Evolutionary conservation across 2,113 vertebrate genomes (phyloP), one percentile per base, ranked within the genome.

Genomic region (Globicephala melas): DNA sequence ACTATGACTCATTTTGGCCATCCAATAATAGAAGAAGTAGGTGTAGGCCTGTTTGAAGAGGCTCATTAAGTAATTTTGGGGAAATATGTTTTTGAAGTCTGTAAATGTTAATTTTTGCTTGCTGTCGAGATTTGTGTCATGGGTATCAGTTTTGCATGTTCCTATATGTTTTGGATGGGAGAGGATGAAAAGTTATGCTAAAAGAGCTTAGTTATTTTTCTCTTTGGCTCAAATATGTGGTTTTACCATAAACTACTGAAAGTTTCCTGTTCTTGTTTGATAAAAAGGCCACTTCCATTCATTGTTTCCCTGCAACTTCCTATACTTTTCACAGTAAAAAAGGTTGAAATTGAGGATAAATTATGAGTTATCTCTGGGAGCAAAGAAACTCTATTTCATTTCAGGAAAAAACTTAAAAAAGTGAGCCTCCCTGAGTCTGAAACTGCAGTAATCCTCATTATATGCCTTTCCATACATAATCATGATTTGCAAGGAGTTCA

Each of bases 291-390:
- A 98, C 98, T 99, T 99, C 98, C 98, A 99, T 98, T 98, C 97
- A 99, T 98, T 98, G 98, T 99, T 98, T 98, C 84, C 91, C 89
- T 96, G 96, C 65, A 97, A 98, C 97, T 99, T 98, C 98, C 98
- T 98, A 98, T 97, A 96, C 93, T 97, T 98, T 98, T 97, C 98
- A 8, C 67, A 67, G 94, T 97, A 96, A 97, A 97, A 97, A 95
- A 92, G 50, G 94, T 98, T 96, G 89, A 97, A 98, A 98, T 97
- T 47, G 62, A 96, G 97, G 96, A 96, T 89, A 97, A 98, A 98
- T 98, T 98, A 96, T 98, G 68, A 87, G 20, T 89, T 98, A 77
- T 95, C 98, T 97, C 97, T 98, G 71, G 95, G 93, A 94, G 47
- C 92, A 98, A 98, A 97, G 92, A 97, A 85, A 94, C 50, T 65